These are phyloP conservation scores for Epicampocera succincta DNA, from an alignment of 2,888 invertebrate genomes.

Conservation along the genomic window DNA sequence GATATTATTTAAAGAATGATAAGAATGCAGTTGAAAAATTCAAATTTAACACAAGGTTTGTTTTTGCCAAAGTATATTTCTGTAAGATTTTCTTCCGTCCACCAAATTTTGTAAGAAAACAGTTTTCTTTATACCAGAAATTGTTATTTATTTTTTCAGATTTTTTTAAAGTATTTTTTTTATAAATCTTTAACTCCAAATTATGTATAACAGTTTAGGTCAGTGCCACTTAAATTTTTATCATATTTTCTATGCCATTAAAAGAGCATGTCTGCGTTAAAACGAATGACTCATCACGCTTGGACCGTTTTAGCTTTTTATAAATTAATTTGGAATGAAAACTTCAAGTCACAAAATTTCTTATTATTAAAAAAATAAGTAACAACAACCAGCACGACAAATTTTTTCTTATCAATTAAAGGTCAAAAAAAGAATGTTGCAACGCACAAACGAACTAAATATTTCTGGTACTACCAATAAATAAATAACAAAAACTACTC, in stretches of 20 bases:
- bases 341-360: conserved; percentile 6
- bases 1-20: too few relatives aligned
- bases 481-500: conserved; percentile 6
- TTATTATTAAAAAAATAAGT: conserved; percentile 36
- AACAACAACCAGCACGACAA: conserved; percentile 65
- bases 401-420: conserved; percentile 67
- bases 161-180: too few relatives aligned
- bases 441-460: conserved; percentile 32
- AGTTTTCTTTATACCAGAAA: too few relatives aligned
- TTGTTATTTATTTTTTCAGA: too few relatives aligned
- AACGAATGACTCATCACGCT: conserved; percentile 26
- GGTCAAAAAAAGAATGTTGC: conserved; percentile 63
- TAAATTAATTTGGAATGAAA: conserved; percentile 49
- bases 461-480: conserved; percentile 35
- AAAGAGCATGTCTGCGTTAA: background rate
- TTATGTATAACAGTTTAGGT: background rate
- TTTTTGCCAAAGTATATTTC: too few relatives aligned
- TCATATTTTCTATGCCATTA: background rate
- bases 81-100: too few relatives aligned
- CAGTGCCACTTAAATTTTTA: background rate
- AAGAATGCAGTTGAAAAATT: too few relatives aligned
- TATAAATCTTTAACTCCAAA: too few relatives aligned
- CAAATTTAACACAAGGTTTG: too few relatives aligned
- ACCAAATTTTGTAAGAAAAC: too few relatives aligned
- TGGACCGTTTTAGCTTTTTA: conserved; percentile 9